Base-by-base conservation (phyloP, 1,140 invertebrate species). In the Atta cephalotes region DNA sequence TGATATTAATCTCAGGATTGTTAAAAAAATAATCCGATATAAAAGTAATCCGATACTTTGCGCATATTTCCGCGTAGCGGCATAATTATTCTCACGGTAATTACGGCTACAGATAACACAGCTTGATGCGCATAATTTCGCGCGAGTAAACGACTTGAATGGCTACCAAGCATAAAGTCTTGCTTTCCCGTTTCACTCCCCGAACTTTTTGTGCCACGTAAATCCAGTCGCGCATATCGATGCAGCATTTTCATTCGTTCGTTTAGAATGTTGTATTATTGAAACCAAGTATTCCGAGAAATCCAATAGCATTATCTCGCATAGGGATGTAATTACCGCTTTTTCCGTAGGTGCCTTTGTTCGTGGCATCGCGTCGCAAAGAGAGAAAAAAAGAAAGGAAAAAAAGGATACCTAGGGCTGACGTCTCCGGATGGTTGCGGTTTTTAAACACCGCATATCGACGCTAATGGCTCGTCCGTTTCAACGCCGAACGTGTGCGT, bases 391-490 rank as follows among this genome's bases (percentile, higher is more conserved):
- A n/a, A 12, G 35, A 31, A 31, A 3, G 4, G 25, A 25, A 12
- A 2, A n/a, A 53, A 16, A 60, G 70, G 78, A 31, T 85, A 74
- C 53, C 18, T 63, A 56, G n/a, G 25, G 39, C 39, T 60, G 66
- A 10, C 68, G 49, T 39, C 70, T 71, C 62, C 77, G 63, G 39
- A 21, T 9, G 78, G 60, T 77, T 76, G 77, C 63, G 76, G 58
- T 88, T 90, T 90, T 88, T 81, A 88, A 85, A 90, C 77, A 90
- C 65, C 80, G 70, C 65, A 77, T 85, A 86, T 90, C 89, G 81
- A 90, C 76, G 58, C 81, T 90, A 90, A 90, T 90, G 81, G 76
- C 82, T 90, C 86, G 87, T 88, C 78, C 87, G 81, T 82, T 87
- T 60, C 31, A 63, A 58, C 56, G 25, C n/a, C 31, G 65, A 81